Percentiles rank a stretch among this genome's conserved stretches.
phyloP scores from a whole-genome alignment of 2,888 invertebrate species.

The Drosophila melanosoma region DNA sequence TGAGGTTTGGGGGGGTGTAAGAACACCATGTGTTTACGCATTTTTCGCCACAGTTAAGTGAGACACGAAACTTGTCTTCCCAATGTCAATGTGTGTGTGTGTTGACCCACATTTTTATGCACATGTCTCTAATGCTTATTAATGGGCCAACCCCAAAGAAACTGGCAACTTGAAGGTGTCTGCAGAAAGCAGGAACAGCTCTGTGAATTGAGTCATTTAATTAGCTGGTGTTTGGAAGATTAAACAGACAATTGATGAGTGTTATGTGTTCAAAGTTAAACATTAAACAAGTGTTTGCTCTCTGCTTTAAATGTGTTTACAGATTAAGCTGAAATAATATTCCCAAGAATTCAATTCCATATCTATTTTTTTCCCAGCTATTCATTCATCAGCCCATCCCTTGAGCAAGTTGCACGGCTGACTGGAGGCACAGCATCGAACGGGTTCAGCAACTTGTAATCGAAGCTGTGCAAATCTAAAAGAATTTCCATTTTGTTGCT shows the following conservation, averaged over 20 bases:
- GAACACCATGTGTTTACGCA: slow-evolving; percentile 57
- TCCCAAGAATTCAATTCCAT: slow-evolving; percentile 36
- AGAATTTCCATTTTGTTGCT: slow-evolving; percentile 76
- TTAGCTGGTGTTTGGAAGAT: slow-evolving; percentile 46
- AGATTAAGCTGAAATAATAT: background rate
- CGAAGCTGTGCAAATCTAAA: slow-evolving; percentile 52
- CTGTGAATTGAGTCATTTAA: slow-evolving; percentile 69
- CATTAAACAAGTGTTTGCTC: background rate
- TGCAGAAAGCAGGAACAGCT: slow-evolving; percentile 1
- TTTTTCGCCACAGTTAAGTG: slow-evolving; percentile 52
- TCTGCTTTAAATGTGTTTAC: slow-evolving; percentile 13
- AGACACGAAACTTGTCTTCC: slow-evolving; percentile 40
- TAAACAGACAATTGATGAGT: slow-evolving; percentile 37
- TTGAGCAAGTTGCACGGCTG: slow-evolving; percentile 46
- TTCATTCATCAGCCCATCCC: slow-evolving; percentile 3
- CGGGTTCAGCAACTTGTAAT: slow-evolving; percentile 72
- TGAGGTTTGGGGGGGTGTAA: background rate
- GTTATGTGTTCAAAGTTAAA: slow-evolving; percentile 7
- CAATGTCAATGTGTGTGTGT: slow-evolving; percentile 18
- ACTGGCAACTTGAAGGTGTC: slow-evolving; percentile 43
- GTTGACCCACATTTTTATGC: slow-evolving; percentile 71
- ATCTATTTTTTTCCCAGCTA: slow-evolving; percentile 1
- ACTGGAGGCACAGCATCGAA: slow-evolving; percentile 42
- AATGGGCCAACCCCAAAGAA: slow-evolving; percentile 51
- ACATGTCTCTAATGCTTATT: slow-evolving; percentile 72